Evolutionary conservation across 2,797 vertebrate species (phyloP).

Genomic region (Ctenopoma kingsleyae): DNA sequence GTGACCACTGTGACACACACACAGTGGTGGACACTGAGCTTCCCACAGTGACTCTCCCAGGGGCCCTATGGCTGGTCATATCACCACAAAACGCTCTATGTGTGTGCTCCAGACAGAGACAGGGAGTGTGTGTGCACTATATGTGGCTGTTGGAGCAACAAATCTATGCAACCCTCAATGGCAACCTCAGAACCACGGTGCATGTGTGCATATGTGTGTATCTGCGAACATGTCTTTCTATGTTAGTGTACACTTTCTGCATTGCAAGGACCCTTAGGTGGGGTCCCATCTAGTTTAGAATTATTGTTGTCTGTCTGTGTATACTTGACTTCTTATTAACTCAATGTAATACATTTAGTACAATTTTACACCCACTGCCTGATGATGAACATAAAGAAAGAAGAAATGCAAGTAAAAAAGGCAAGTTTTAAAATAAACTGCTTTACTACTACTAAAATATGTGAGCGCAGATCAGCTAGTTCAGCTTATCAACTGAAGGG

Average conservation of each 20-base stretch:
- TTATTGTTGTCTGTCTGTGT: no score
- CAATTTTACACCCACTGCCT: no score
- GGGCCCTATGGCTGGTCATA: constrained; percentile 46
- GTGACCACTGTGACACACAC: constrained; percentile 32
- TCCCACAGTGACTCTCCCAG: constrained; percentile 44
- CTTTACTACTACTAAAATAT: no score
- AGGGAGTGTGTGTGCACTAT: constrained; percentile 12
- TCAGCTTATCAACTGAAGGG: no score
- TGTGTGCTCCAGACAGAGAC: constrained; percentile 14
- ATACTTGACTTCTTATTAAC: no score
- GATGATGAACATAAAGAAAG: no score
- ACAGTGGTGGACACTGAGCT: constrained; percentile 38
- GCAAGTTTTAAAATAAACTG: no score
- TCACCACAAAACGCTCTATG: constrained; percentile 48
- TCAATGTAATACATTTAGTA: no score
- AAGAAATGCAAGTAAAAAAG: no score
- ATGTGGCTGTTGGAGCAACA: constrained; percentile 3
- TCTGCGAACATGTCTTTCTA: neutral
- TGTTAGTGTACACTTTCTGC: neutral
- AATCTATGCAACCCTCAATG: constrained; percentile 18
- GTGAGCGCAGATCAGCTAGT: no score
- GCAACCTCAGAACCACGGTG: constrained; percentile 41
- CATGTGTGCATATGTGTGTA: constrained; percentile 20
- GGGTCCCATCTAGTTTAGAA: no score
- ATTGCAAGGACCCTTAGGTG: neutral